Base-by-base conservation (phyloP, 2,797 vertebrate species). In the Pseudochirops cupreus region DNA sequence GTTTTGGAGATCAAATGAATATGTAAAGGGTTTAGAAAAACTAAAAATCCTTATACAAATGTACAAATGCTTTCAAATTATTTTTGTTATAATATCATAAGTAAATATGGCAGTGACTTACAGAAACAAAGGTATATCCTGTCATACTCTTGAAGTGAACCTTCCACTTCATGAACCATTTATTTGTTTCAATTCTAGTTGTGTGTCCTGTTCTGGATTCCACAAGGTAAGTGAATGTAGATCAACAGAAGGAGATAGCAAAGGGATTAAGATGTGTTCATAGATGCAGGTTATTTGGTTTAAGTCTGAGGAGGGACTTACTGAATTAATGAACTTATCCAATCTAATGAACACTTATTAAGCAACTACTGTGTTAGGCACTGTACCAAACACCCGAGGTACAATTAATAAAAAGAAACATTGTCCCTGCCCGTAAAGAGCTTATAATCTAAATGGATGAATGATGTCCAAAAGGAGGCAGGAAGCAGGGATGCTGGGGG, bases 171-270 rank as follows among this genome's bases (percentile, higher is more conserved):
- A 46, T 92, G 59, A 29, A 87, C 24, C 58, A 56, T 6, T 92
- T 46, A 58, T 89, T n/a, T 93, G 54, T 97, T 18, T 94, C 67
- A 96, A 16, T 10, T 52, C n/a, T 28, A 24, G 90, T 90, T 90
- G 10, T 56, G 24, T 57, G 4, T 54, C 0, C 29, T 91, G 13
- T 53, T 93, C 29, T 94, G n/a, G 16, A 92, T 91, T 95, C 90
- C 55, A 89, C 4, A 94, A 95, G 1, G 7, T 90, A 94, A 94
- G 92, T 92, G 4, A 93, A 82, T 74, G 31, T n/a, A 95, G 13
- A 21, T 28, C 91, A 98, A 95, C 91, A 92, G n/a, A 87, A 96
- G 91, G 59, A 59, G 1, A 56, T 55, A 91, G 95, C 56, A 96
- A 96, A 90, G 62, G n/a, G 4, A 90, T 93, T 95, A 94, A 96